A percentile compares a stretch with the other conserved stretches of the same genome.
Conservation (phyloP, 2,113 vertebrate species). For the Thomomys bottae region DNA sequence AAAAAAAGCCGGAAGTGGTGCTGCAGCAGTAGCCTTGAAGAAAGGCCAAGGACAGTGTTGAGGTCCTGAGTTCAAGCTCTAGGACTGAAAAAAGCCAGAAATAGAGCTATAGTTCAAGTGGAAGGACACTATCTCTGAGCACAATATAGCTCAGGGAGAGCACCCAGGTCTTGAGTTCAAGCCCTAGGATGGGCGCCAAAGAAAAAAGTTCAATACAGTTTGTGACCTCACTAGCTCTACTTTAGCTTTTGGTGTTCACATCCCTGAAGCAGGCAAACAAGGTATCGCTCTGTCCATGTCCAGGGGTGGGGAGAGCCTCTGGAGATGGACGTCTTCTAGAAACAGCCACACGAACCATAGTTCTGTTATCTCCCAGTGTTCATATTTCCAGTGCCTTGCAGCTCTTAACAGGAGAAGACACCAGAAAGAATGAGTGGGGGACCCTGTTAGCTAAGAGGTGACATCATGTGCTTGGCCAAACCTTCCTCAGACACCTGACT, state of each 20-base stretch:
- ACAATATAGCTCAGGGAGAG: too few relatives aligned
- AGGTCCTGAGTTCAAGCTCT: too few relatives aligned
- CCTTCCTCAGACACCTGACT: not conserved
- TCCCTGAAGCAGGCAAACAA: not conserved
- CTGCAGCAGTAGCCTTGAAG: too few relatives aligned
- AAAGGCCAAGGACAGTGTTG: too few relatives aligned
- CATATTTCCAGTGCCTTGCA: not conserved
- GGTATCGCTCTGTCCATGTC: slow-evolving; percentile 27
- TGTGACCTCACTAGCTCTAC: slow-evolving; percentile 5
- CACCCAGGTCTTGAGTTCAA: too few relatives aligned
- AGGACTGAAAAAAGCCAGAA: too few relatives aligned
- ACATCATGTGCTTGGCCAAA: not conserved
- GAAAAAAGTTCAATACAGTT: not conserved
- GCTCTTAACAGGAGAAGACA: not conserved
- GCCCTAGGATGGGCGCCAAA: too few relatives aligned
- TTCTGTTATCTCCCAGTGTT: not conserved
- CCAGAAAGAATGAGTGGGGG: not conserved
- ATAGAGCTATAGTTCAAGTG: too few relatives aligned
- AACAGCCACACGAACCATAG: not conserved
- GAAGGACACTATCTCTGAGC: too few relatives aligned
- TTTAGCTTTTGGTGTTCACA: not conserved
- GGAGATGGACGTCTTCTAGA: not conserved
- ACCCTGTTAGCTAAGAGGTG: not conserved
- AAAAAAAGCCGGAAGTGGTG: too few relatives aligned
- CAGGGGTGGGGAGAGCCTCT: slow-evolving; percentile 6